A percentile compares a stretch with the other conserved stretches of the same genome.
phyloP scores from a whole-genome alignment of 1,140 invertebrate genomes.

The Drosophila repleta region DNA sequence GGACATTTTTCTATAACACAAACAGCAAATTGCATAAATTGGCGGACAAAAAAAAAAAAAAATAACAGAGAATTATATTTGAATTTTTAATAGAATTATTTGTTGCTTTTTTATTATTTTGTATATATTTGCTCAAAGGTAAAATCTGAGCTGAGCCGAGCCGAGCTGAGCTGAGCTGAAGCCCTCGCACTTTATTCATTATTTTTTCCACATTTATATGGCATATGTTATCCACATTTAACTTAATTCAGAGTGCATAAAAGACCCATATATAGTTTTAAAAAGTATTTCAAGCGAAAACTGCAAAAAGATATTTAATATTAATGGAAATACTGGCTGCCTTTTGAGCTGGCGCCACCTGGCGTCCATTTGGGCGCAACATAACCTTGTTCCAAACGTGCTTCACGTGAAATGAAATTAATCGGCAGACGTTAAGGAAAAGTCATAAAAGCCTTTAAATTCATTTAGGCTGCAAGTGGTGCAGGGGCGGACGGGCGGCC shows the following conservation, averaged over 20 bases:
- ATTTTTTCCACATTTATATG: too few relatives aligned
- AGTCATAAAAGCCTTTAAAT: conserved; percentile 70
- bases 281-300: neutral
- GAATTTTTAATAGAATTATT: too few relatives aligned
- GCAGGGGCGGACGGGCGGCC: neutral
- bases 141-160: neutral
- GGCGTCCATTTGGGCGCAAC: conserved; percentile 10
- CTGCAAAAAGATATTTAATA: neutral
- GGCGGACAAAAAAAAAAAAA: neutral
- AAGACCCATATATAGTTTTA: too few relatives aligned
- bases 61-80: neutral
- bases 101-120: too few relatives aligned
- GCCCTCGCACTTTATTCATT: too few relatives aligned
- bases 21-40: neutral
- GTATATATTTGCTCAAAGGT: neutral
- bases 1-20: conserved; percentile 2
- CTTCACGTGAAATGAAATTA: conserved; percentile 66
- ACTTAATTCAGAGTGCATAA: too few relatives aligned
- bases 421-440: conserved; percentile 63
- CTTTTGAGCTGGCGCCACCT: conserved; percentile 3
- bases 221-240: too few relatives aligned
- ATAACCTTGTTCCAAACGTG: conserved; percentile 41
- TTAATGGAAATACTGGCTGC: neutral
- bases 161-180: too few relatives aligned
- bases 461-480: conserved; percentile 52